Evolutionary conservation across 2,888 invertebrate genomes (phyloP), one percentile per base, ranked within the genome.

Genomic region (Troides aeacus): DNA sequence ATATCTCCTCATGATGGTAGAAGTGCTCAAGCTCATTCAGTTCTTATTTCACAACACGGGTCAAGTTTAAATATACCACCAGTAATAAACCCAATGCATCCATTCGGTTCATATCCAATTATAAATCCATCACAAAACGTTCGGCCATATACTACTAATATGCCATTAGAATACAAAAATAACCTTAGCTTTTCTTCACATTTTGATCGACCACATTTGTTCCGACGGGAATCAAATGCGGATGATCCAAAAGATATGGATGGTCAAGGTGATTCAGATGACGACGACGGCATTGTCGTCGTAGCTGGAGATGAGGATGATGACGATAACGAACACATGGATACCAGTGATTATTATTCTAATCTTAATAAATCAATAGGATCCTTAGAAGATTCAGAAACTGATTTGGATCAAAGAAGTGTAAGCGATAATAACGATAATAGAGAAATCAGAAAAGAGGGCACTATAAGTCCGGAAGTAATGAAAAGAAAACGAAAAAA

Each of bases 1-100:
- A 98, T 98, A 78, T 98, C 98, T 24, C 98, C 98, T 0, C 98
- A 98, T 79, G 98, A 98, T 78, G 98, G 98, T 0, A 94, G 98
- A 76, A 97, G 97, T 72, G 95, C 97, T 4, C 97, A 97, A 90
- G 95, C 97, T 1, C 97, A 97, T 84, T 95, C 97, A 15, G 93
- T 97, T 60, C 91, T 97, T 3, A 93, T 97, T 72, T 96, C 97
- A 65, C 96, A 96, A 0, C 95, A 95, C 78, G 85, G 85, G 23
- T 93, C 95, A 10, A 95, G 95, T 0, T 83, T 95, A 4, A 93
- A 94, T 39, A 91, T 95, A 70, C 94, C 95, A 18, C 94, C 95
- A 8, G 94, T 95, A 4, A 91, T 96, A 68, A 96, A 95, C 79
- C 95, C 95, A 18, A 92, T 97, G 80, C 94, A 95, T 80, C 95